phyloP scores from a whole-genome alignment of 2,797 vertebrate species.

The Hoplostethus atlanticus region DNA sequence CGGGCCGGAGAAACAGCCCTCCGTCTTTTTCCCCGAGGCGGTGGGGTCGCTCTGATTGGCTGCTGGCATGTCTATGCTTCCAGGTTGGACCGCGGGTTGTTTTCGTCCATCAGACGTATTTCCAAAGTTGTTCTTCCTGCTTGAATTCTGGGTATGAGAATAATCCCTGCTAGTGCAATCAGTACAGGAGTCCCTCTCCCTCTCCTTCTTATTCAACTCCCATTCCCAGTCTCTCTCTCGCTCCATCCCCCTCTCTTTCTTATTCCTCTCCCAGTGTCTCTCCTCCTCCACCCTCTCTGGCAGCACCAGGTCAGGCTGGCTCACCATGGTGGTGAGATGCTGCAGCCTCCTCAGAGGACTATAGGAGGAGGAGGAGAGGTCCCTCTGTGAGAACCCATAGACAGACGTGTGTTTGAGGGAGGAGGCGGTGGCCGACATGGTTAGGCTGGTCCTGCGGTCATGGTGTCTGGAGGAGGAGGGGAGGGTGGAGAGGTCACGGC shows the following conservation, averaged over 20 bases:
- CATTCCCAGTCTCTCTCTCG: too few relatives aligned
- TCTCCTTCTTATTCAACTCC: conserved; percentile 39
- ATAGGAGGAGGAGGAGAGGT: conserved; percentile 83
- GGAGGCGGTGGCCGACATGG: conserved; percentile 78
- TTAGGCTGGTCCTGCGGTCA: conserved; percentile 72
- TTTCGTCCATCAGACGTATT: conserved; percentile 36
- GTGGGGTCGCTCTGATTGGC: conserved; percentile 25
- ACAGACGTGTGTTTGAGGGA: conserved; percentile 78
- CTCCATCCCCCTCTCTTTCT: conserved; percentile 40
- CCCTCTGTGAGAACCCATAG: conserved; percentile 84
- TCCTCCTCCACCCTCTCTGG: conserved; percentile 43
- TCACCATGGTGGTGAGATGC: conserved; percentile 92
- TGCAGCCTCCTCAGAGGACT: conserved; percentile 90
- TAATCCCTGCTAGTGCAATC: conserved; percentile 55
- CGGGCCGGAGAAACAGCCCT: conserved; percentile 72
- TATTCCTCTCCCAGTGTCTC: conserved; percentile 68
- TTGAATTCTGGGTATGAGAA: conserved; percentile 38
- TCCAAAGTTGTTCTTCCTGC: conserved; percentile 32
- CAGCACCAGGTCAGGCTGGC: conserved; percentile 80
- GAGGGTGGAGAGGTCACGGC: conserved; percentile 75
- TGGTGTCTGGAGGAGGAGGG: conserved; percentile 82
- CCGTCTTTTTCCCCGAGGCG: conserved; percentile 60
- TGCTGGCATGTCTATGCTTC: conserved; percentile 26
- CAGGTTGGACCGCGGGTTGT: conserved; percentile 15
- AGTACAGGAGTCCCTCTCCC: conserved; percentile 46